Percentiles rank a stretch among this genome's conserved stretches.
Evolutionary conservation across 92 coral and sea anemone species (phyloP).

Genomic region (Pocillopora meandrina): DNA sequence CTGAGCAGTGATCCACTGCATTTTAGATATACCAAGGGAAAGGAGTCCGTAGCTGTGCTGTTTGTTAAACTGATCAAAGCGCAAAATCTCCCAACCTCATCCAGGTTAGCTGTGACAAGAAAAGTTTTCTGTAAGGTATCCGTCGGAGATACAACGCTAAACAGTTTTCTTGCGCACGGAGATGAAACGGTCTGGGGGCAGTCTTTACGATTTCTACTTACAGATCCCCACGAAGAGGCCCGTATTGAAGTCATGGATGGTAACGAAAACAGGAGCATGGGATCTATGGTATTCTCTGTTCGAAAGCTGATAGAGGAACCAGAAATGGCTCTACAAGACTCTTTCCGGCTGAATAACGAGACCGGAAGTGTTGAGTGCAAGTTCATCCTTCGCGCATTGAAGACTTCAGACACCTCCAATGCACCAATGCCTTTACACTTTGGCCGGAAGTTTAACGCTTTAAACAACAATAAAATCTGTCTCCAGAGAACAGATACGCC

Average conservation of each 20-base stretch:
- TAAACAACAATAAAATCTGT: not conserved
- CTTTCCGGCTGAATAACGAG: constrained; percentile 66
- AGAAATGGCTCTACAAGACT: constrained; percentile 81
- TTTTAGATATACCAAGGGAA: constrained; percentile 64
- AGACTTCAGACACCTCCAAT: constrained; percentile 37
- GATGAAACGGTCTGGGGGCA: constrained; percentile 73
- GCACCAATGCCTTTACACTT: constrained; percentile 1
- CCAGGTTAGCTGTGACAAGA: constrained; percentile 53
- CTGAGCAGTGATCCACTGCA: constrained; percentile 71
- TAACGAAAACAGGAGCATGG: constrained; percentile 53
- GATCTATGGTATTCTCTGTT: constrained; percentile 58
- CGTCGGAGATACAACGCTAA: constrained; percentile 63
- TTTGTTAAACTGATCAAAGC: constrained; percentile 80
- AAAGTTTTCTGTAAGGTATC: constrained; percentile 74
- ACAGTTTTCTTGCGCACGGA: constrained; percentile 66
- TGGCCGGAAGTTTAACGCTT: constrained; percentile 13
- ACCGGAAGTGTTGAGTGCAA: constrained; percentile 72
- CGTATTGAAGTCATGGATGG: constrained; percentile 40
- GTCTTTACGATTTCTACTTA: constrained; percentile 76
- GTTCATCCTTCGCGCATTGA: constrained; percentile 83
- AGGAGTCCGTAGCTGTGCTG: constrained; percentile 77
- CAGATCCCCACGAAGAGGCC: constrained; percentile 76
- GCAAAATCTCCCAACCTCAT: constrained; percentile 65
- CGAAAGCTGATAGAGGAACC: constrained; percentile 72
- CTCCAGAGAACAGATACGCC: constrained; percentile 27